phyloP scores from a whole-genome alignment of 2,113 vertebrate species.

The Ailurus styani region DNA sequence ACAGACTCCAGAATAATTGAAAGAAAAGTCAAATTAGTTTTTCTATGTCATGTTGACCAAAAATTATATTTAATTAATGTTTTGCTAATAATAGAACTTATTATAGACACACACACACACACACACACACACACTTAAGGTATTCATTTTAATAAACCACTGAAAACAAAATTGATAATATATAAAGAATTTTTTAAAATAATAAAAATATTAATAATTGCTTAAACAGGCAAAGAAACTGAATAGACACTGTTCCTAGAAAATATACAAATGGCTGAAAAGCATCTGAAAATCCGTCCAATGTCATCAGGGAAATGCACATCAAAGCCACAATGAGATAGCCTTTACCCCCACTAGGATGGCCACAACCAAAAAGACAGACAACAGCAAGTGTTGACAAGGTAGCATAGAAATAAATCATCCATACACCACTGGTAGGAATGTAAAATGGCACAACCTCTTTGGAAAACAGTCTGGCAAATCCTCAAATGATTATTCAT shows the following conservation, averaged over 20 bases:
- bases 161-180: background rate
- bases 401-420: background rate
- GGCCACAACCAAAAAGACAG: background rate
- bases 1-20: background rate
- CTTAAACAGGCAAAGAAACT: background rate
- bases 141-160: background rate
- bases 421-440: background rate
- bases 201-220: background rate
- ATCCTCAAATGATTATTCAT: background rate
- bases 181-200: background rate
- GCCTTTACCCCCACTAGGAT: background rate
- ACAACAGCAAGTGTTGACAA: background rate
- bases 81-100: background rate
- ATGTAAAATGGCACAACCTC: background rate
- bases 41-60: background rate
- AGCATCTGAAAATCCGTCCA: background rate
- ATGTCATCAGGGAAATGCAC: background rate
- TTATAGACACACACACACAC: background rate
- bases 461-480: background rate
- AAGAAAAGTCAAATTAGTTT: slow-evolving; percentile 14
- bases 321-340: background rate
- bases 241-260: background rate
- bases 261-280: background rate
- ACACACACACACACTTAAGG: background rate
- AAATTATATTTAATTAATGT: background rate